These are phyloP conservation scores for Linhomoeus sp. DNA, from an alignment of 2,888 invertebrate genomes.

Conservation along the genomic window DNA sequence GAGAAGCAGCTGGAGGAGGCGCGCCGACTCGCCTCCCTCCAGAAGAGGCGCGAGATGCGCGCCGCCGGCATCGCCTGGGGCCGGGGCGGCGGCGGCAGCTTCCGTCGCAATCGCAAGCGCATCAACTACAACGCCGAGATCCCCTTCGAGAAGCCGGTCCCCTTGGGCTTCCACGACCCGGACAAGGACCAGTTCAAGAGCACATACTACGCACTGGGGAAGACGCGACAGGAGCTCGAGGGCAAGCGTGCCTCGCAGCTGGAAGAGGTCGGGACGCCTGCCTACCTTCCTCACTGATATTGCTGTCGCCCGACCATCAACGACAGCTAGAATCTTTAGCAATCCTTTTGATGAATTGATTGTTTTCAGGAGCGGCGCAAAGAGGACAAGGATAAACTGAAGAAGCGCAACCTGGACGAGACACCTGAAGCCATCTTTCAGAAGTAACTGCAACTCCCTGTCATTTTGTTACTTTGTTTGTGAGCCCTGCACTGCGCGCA, in stretches of 20 bases:
- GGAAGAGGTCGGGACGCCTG: background rate
- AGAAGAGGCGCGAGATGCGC: conserved; percentile 85
- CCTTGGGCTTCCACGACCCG: conserved; percentile 75
- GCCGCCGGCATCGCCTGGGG: conserved; percentile 67
- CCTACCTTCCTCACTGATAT: no score
- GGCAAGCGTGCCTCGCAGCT: background rate
- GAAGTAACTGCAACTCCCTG: no score
- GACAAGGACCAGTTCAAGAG: conserved; percentile 68
- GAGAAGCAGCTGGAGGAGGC: conserved; percentile 98
- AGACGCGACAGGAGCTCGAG: conserved; percentile 39
- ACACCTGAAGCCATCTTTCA: conserved; percentile 44
- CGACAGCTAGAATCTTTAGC: no score
- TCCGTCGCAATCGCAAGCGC: conserved; percentile 37
- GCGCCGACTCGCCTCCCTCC: conserved; percentile 73
- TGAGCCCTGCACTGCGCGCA: no score
- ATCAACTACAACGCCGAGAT: conserved; percentile 83
- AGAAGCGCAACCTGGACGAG: conserved; percentile 58
- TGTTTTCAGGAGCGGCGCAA: conserved; percentile 61
- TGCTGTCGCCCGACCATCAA: no score
- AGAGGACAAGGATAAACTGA: conserved; percentile 83
- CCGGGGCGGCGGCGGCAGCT: conserved; percentile 9
- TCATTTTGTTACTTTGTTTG: no score
- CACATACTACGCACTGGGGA: conserved; percentile 66
- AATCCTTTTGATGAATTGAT: no score
- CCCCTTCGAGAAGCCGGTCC: conserved; percentile 49